Conservation (phyloP, 2,797 vertebrate species). For the Moxostoma hubbsi region DNA sequence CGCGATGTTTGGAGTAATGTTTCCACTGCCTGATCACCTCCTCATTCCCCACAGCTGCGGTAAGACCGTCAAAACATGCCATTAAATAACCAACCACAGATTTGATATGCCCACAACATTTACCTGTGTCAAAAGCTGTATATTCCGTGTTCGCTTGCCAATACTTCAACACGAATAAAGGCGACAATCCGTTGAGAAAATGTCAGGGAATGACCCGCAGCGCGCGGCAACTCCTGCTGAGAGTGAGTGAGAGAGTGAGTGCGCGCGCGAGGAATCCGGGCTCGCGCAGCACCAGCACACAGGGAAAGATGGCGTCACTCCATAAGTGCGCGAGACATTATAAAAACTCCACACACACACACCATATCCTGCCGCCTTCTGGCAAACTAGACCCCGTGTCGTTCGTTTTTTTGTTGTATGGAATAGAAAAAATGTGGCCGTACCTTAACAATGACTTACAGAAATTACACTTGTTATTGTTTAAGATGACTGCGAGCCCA, state of each 20-base stretch:
- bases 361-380: conserved; percentile 75
- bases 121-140: conserved; percentile 76
- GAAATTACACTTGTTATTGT: no score
- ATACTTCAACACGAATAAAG: conserved; percentile 63
- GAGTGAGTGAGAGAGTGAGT: background rate
- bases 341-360: conserved; percentile 65
- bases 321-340: conserved; percentile 69
- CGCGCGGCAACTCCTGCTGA: conserved; percentile 37
- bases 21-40: background rate
- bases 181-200: conserved; percentile 54
- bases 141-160: conserved; percentile 70
- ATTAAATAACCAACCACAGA: background rate
- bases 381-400: conserved; percentile 71
- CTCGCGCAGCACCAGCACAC: conserved; percentile 60
- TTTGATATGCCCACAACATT: conserved; percentile 56
- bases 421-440: background rate
- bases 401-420: no score
- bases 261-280: background rate
- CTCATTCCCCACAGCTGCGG: conserved; percentile 23
- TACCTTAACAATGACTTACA: background rate
- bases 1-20: conserved; percentile 9
- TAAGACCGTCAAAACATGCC: conserved; percentile 6
- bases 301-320: conserved; percentile 83
- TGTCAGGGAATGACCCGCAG: conserved; percentile 43
- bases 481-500: background rate